A percentile compares a stretch with the other conserved stretches of the same genome.
phyloP scores from a whole-genome alignment of 2,888 invertebrate genomes.

The Chaitophorus viminalis region DNA sequence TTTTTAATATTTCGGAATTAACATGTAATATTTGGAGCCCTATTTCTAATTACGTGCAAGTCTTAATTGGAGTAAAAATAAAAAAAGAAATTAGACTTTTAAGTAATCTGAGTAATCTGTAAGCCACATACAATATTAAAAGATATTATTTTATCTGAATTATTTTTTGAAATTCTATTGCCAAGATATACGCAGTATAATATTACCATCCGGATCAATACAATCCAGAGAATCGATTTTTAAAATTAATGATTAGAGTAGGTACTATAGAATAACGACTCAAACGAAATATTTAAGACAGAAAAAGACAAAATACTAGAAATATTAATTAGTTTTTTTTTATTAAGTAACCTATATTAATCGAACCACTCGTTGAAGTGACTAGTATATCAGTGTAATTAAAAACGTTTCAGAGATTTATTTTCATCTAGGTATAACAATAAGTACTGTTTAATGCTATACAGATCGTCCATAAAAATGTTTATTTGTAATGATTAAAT shows the following conservation, averaged over 20 bases:
- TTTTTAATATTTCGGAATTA: too few relatives aligned
- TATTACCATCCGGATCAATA: neutral
- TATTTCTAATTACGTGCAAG: too few relatives aligned
- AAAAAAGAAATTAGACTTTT: too few relatives aligned
- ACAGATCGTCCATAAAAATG: neutral
- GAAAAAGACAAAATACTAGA: neutral
- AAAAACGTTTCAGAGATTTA: slow-evolving; percentile 8
- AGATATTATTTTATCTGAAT: too few relatives aligned
- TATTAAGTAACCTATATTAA: neutral
- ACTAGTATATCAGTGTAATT: too few relatives aligned
- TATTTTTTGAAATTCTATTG: too few relatives aligned
- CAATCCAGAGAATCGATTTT: neutral
- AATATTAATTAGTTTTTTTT: neutral
- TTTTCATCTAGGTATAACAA: neutral
- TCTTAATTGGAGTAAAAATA: too few relatives aligned
- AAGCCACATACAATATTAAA: too few relatives aligned
- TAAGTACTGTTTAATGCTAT: neutral
- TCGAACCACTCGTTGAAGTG: neutral
- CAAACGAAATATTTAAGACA: neutral
- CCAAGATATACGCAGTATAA: neutral
- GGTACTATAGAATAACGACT: neutral
- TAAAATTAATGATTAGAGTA: too few relatives aligned
- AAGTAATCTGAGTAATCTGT: too few relatives aligned
- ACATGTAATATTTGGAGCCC: too few relatives aligned
- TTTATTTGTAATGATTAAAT: neutral